Evolutionary conservation across 2,797 vertebrate species (phyloP), one percentile per base, ranked within the genome.

Genomic region (Podarcis lilfordi): DNA sequence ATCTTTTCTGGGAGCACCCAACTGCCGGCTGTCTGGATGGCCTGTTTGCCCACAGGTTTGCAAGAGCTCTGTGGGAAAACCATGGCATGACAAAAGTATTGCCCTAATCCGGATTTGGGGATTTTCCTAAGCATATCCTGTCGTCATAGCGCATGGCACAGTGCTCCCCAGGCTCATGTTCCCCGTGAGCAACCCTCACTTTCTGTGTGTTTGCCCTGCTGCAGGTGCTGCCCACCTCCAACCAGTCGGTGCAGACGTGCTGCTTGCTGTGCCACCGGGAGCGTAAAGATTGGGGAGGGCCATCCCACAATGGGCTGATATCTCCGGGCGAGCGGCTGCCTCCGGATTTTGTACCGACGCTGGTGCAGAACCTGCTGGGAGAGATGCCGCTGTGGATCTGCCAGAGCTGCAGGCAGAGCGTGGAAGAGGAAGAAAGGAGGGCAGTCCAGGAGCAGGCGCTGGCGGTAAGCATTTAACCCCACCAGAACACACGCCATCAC

Each of bases 351-450:
- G 98, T 99, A 96, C 99, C 99, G 92, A 98, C 98, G 1, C 97
- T 99, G 64, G 98, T 99, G 89, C 99, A 99, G 98, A 99, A 99
- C 89, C 97, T 99, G 93, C 96, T 99, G 97, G 98, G 98, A 91
- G 99, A 99, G 95, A 98, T 99, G 97, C 98, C 99, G 61, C 98
- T 99, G 90, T 99, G 99, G 99, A 99, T 99, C 96, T 99, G 99
- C 97, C 99, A 99, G 97, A 99, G 98, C 96, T 99, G 99, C 96
- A 98, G 98, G 94, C 99, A 98, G 95, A 99, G 98, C 23, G 98
- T 99, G 96, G 99, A 99, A 95, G 99, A 99, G 91, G 99, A 99
- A 95, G 99, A 99, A 96, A 98, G 98, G 92, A 97, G 98, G 95
- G 98, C 98, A 13, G 97, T 97, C 92, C 98, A 97, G 95, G 98